Evolutionary conservation across 2,113 vertebrate species (phyloP).

Genomic region (Mus spicilegus): DNA sequence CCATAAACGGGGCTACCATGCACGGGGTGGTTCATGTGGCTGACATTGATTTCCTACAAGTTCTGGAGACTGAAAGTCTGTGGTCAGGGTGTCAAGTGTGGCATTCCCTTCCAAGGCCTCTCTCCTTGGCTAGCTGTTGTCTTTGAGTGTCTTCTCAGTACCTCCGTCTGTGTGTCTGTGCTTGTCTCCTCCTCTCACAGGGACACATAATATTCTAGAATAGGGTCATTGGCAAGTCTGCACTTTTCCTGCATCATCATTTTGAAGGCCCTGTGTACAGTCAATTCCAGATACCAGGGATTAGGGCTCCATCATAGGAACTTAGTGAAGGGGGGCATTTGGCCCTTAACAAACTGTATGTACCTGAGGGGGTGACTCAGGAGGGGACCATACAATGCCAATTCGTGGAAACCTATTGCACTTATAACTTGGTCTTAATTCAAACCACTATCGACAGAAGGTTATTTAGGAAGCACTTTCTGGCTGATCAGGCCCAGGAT

Average conservation of each 20-base stretch:
- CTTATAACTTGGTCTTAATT: slow-evolving; percentile 80
- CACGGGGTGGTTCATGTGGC: not conserved
- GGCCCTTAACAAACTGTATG: not conserved
- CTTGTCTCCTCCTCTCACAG: not conserved
- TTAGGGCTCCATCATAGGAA: not conserved
- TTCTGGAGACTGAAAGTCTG: not conserved
- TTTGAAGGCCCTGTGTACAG: not conserved
- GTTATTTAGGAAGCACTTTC: slow-evolving; percentile 84
- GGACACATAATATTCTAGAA: too few species aligned
- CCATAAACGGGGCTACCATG: not conserved
- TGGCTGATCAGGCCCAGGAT: slow-evolving; percentile 63
- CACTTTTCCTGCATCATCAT: not conserved
- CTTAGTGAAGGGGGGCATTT: not conserved
- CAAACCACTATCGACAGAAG: slow-evolving; percentile 79
- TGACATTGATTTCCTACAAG: not conserved
- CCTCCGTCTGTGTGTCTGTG: not conserved
- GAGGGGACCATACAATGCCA: not conserved
- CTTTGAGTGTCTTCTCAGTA: not conserved
- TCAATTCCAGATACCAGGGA: not conserved
- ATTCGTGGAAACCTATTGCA: slow-evolving; percentile 55
- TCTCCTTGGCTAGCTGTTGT: not conserved
- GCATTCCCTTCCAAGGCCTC: not conserved
- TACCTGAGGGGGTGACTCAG: not conserved
- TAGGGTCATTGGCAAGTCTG: not conserved
- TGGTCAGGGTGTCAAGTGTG: not conserved